Base-by-base conservation (phyloP, 2,797 vertebrate genomes). In the Enteromius mattozi region DNA sequence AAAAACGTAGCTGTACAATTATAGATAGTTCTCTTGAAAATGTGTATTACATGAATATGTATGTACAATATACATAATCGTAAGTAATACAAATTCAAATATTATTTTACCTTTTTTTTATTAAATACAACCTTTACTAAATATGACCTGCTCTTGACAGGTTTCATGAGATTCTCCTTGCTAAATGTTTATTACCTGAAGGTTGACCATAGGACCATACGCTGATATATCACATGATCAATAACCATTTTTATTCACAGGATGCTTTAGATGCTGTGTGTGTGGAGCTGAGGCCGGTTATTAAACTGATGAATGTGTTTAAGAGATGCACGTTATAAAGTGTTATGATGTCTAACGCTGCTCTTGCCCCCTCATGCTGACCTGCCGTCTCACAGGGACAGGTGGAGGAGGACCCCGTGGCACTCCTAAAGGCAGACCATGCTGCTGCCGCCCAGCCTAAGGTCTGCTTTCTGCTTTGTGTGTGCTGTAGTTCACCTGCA, bases 331-430 rank as follows among this genome's bases (percentile, higher is more conserved):
- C 27, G 9, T 49, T 61, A 33, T 68, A 13, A 5, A 59, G 42
- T 33, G 2, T 74, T 27, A 45, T 69, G 80, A 76, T 80, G 79
- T 92, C 61, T 95, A 93, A 94, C 82, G 89, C 82, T 94, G 85
- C 90, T 89, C 86, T 93, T 88, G 91, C 92, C 89, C 91, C 92
- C 87, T 88, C 87, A 12, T 90, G 85, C 88, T 89, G 84, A 91
- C 92, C 87, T 91, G 86, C 93, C 89, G 86, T 81, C 63, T 88
- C 87, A 82, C 92, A 97, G 96, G 96, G 91, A 93, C 94, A 93
- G 88, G 93, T 81, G 91, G 96, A 97, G 0, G 95, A 96, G 90
- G 95, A 94, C 74, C 91, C 94, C 0, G 92, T 95, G 89, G 91
- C 94, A 74, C 83, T 94, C 78, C 91, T 95, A 37, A 93, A 91